Conservation (phyloP, 2,797 vertebrate species). For the Chiroxiphia lanceolata region DNA sequence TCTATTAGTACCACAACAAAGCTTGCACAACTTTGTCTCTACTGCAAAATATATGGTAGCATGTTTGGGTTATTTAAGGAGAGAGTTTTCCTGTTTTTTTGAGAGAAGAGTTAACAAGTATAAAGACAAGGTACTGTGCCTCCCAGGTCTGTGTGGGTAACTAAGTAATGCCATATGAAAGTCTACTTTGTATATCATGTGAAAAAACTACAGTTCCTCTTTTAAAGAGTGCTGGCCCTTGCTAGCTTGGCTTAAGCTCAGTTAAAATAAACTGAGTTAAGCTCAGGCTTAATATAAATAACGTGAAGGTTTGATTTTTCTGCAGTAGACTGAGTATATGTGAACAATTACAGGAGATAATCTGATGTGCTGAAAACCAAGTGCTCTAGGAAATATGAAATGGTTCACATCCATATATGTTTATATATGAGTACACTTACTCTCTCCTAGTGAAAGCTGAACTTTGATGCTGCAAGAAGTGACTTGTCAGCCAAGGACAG, state of each 20-base stretch:
- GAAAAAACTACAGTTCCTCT: not conserved
- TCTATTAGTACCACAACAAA: not conserved
- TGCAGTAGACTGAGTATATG: not conserved
- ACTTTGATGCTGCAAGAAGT: not conserved
- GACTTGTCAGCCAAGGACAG: not conserved
- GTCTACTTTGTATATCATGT: not conserved
- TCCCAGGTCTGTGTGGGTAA: not conserved
- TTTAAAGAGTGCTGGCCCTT: not conserved
- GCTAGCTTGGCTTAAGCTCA: not conserved
- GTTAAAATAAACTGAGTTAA: not conserved
- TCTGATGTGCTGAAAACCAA: not conserved
- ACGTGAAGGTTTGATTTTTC: not conserved
- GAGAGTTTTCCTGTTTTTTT: not conserved
- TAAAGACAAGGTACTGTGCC: not conserved
- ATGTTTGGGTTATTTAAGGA: not conserved
- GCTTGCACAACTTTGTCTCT: not conserved
- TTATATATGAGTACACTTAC: not conserved
- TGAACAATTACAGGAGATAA: not conserved
- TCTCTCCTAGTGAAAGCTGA: not conserved
- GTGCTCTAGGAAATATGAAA: not conserved
- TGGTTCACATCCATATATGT: not conserved
- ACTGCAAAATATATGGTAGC: not conserved
- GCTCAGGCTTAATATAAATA: not conserved
- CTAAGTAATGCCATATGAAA: not conserved
- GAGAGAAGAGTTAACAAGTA: not conserved